Conservation (phyloP, 2,888 invertebrate genomes). For the Drosophila neonasuta region DNA sequence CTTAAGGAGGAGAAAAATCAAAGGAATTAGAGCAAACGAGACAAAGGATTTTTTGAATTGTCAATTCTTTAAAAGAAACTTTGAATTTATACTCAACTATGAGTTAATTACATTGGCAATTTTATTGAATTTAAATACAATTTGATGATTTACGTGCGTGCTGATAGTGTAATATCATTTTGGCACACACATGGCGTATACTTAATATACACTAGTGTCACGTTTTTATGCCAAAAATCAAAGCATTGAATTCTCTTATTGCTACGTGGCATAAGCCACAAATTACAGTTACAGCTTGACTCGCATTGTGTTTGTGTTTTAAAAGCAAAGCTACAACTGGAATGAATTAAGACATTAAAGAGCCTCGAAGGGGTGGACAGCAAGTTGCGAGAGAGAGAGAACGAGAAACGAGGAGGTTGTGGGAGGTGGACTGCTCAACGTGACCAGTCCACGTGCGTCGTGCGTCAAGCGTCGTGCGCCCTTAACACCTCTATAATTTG, state of each 20-base stretch:
- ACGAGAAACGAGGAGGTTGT: not conserved
- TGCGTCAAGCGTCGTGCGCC: slow-evolving; percentile 4
- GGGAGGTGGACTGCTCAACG: not conserved
- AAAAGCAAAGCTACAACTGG: not conserved
- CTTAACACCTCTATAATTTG: slow-evolving; percentile 63
- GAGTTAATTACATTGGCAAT: not conserved
- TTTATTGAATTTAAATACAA: slow-evolving; percentile 1
- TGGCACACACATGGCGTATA: slow-evolving; percentile 54
- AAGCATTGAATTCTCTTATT: slow-evolving; percentile 35
- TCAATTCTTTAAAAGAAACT: not conserved
- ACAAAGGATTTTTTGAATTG: not conserved
- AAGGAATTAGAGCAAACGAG: not conserved
- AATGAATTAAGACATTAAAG: slow-evolving; percentile 69
- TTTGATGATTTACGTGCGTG: slow-evolving; percentile 31
- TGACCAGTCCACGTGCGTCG: slow-evolving; percentile 18
- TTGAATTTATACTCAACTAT: not conserved
- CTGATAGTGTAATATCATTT: slow-evolving; percentile 28
- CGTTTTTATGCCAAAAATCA: slow-evolving; percentile 54
- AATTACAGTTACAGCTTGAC: slow-evolving; percentile 9
- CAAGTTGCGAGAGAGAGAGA: not conserved
- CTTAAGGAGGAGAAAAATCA: not conserved
- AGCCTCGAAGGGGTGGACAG: slow-evolving; percentile 1
- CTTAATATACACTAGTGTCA: slow-evolving; percentile 57
- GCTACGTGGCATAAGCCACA: slow-evolving; percentile 36
- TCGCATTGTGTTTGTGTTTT: not conserved